Conservation (phyloP, 2,888 invertebrate species). For the Encarsia formosa region DNA sequence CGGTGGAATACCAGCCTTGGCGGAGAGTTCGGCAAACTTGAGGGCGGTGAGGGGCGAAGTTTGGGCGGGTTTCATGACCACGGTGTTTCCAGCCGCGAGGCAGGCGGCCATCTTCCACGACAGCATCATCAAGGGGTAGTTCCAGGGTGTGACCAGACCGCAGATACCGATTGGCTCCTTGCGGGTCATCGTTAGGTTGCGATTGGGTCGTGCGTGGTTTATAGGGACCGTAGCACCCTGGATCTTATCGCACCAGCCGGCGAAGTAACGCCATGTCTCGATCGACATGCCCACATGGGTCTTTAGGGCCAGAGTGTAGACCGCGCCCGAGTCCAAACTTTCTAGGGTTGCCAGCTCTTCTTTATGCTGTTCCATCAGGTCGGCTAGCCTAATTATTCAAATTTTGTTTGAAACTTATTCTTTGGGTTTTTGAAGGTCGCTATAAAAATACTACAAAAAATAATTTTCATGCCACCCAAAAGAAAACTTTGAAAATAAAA, state of each 20-base stretch:
- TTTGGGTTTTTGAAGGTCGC: neutral
- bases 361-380: conserved; percentile 90
- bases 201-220: conserved; percentile 85
- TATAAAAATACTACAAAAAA: too few species aligned
- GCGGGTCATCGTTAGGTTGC: conserved; percentile 81
- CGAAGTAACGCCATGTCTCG: conserved; percentile 94
- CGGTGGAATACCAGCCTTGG: conserved; percentile 86
- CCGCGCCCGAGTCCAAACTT: conserved; percentile 90
- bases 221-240: conserved; percentile 90
- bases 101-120: conserved; percentile 99
- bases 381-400: conserved; percentile 83
- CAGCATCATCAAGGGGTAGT: conserved; percentile 97
- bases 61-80: conserved; percentile 92
- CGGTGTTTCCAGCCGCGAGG: conserved; percentile 93
- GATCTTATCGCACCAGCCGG: conserved; percentile 96
- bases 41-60: conserved; percentile 89
- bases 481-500: too few species aligned
- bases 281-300: conserved; percentile 98
- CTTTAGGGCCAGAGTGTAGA: conserved; percentile 92
- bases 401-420: neutral
- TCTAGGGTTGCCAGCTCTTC: conserved; percentile 95
- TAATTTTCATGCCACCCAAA: too few species aligned
- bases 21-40: conserved; percentile 90
- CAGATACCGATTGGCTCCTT: conserved; percentile 93
- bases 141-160: conserved; percentile 93